Evolutionary conservation across 2,113 vertebrate genomes (phyloP).

Genomic region (Diadophis punctatus): DNA sequence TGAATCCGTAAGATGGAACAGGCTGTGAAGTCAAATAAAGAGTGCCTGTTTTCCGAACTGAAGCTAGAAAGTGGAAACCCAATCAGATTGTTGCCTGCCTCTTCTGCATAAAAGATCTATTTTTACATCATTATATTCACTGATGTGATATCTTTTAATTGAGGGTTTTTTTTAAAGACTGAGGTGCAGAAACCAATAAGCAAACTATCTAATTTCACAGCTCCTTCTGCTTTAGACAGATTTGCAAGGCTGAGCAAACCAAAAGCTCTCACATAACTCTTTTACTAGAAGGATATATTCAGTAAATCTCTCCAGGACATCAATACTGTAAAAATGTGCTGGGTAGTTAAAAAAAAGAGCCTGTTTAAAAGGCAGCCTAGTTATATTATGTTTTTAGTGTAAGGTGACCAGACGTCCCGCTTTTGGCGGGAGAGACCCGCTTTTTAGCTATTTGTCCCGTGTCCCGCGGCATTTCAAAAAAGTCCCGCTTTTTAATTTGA

Average conservation of each 20-base stretch:
- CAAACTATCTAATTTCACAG: slow-evolving; percentile 53
- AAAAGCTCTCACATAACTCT: slow-evolving; percentile 51
- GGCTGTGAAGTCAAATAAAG: neutral
- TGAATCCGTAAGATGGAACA: neutral
- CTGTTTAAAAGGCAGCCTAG: slow-evolving; percentile 63
- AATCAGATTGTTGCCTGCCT: slow-evolving; percentile 35
- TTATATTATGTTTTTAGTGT: slow-evolving; percentile 66
- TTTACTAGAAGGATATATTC: neutral
- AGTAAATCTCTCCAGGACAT: neutral
- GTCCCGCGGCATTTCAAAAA: too few species aligned
- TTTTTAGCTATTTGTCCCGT: too few species aligned
- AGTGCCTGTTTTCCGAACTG: slow-evolving; percentile 48
- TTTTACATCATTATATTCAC: slow-evolving; percentile 45
- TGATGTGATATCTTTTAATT: slow-evolving; percentile 54
- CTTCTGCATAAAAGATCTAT: slow-evolving; percentile 40
- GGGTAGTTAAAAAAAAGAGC: slow-evolving; percentile 66
- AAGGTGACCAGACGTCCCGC: too few species aligned
- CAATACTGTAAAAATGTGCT: slow-evolving; percentile 68
- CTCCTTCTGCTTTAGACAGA: slow-evolving; percentile 48
- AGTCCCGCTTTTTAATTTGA: too few species aligned
- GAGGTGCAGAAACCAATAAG: slow-evolving; percentile 40
- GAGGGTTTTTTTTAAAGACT: slow-evolving; percentile 10
- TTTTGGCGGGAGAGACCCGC: too few species aligned
- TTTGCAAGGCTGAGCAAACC: slow-evolving; percentile 47
- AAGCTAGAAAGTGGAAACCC: neutral